These are phyloP conservation scores for Nomada fucata DNA, from an alignment of 2,888 invertebrate species.

Conservation along the genomic window DNA sequence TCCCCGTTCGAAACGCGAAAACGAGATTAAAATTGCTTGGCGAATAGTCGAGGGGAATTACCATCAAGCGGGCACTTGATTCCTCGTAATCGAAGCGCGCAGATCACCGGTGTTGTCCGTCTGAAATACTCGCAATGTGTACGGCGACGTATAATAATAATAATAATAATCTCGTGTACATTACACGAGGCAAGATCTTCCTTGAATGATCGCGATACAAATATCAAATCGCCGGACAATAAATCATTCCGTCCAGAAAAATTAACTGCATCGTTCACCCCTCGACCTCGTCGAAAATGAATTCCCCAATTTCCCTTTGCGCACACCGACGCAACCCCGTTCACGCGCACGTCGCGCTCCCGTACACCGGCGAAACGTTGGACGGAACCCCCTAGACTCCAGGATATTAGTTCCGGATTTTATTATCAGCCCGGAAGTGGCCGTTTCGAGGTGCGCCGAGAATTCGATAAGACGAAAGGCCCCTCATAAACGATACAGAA, in stretches of 20 bases:
- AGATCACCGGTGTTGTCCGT: no score
- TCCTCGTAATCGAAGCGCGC: no score
- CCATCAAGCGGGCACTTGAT: no score
- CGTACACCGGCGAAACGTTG: not conserved
- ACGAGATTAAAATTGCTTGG: no score
- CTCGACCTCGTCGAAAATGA: conserved; percentile 13
- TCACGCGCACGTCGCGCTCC: conserved; percentile 14
- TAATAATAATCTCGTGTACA: not conserved
- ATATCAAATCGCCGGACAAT: conserved; percentile 4
- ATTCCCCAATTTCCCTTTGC: conserved; percentile 13
- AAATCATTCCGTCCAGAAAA: not conserved
- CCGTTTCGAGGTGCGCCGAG: conserved; percentile 22
- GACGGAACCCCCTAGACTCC: not conserved
- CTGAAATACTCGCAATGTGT: no score
- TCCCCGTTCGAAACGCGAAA: not conserved
- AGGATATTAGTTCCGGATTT: conserved; percentile 62
- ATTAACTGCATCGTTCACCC: not conserved
- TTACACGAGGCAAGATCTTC: not conserved
- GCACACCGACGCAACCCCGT: not conserved
- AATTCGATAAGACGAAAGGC: conserved; percentile 69
- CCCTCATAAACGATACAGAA: conserved; percentile 60
- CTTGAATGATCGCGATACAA: not conserved
- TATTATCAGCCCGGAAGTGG: conserved; percentile 45
- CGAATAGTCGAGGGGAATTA: no score
- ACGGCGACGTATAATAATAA: no score